Percentiles rank a stretch among this genome's conserved stretches.
Conservation (phyloP, 2,113 vertebrate genomes). For the Clupea harengus region DNA sequence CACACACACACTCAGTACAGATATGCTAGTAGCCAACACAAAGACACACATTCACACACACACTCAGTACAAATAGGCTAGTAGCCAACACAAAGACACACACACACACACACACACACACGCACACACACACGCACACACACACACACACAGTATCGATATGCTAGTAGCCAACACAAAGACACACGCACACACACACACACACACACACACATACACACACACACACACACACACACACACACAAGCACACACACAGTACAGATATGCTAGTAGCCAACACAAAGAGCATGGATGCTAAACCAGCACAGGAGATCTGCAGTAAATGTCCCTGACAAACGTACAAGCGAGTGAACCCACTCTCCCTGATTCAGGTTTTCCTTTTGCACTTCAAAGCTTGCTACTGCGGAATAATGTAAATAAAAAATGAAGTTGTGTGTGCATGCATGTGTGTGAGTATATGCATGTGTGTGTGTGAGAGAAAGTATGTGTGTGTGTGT, state of each 20-base stretch:
- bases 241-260: too few species aligned
- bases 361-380: not conserved
- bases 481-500: not conserved
- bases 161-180: not conserved
- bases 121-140: not conserved
- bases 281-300: too few species aligned
- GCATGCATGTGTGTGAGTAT: not conserved
- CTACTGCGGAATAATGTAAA: not conserved
- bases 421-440: conserved; percentile 8
- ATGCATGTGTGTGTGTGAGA: not conserved
- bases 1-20: not conserved
- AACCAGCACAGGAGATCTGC: not conserved
- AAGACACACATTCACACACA: not conserved
- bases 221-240: not conserved
- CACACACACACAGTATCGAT: too few species aligned
- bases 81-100: not conserved
- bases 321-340: too few species aligned
- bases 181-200: too few species aligned
- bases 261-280: too few species aligned
- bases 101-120: not conserved
- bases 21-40: not conserved
- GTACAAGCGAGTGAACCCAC: not conserved
- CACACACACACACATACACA: conserved; percentile 38
- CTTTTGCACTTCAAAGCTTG: not conserved
- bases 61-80: not conserved